These are phyloP conservation scores for Cryptomyrus ogoouensis DNA, from an alignment of 2,113 vertebrate genomes.

Conservation along the genomic window DNA sequence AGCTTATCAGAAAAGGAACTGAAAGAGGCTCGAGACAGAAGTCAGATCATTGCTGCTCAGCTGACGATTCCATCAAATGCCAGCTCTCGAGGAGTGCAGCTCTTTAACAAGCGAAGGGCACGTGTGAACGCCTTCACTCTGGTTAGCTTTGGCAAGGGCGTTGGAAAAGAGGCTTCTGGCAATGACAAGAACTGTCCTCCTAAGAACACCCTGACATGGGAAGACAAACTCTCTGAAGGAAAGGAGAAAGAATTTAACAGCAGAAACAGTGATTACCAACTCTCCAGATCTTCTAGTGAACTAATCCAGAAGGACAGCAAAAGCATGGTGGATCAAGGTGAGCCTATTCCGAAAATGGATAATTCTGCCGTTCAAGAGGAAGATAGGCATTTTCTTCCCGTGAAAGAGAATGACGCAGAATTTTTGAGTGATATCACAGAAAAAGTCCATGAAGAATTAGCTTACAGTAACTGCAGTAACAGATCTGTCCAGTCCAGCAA, in stretches of 20 bases:
- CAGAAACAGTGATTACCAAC: constrained; percentile 40
- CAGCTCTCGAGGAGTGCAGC: constrained; percentile 83
- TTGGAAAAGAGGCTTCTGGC: constrained; percentile 31
- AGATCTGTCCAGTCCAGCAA: constrained; percentile 31
- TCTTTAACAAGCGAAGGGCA: constrained; percentile 84
- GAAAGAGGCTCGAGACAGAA: constrained; percentile 78
- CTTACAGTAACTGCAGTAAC: constrained; percentile 31
- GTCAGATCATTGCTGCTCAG: constrained; percentile 84
- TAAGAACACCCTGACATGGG: constrained; percentile 52
- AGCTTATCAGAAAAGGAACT: constrained; percentile 86
- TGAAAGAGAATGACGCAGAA: constrained; percentile 54
- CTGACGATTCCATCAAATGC: constrained; percentile 75
- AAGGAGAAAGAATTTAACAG: constrained; percentile 34
- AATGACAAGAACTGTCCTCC: constrained; percentile 40
- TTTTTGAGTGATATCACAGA: constrained; percentile 7
- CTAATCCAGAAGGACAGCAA: constrained; percentile 20
- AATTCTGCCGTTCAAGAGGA: constrained; percentile 34
- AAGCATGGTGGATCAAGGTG: constrained; percentile 65
- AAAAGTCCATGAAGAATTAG: constrained; percentile 38
- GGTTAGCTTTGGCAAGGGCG: constrained; percentile 52
- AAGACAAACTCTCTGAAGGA: constrained; percentile 53
- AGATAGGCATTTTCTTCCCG: constrained; percentile 64
- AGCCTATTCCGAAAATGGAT: constrained; percentile 42
- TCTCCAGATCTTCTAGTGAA: constrained; percentile 30
- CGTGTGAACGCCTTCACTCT: constrained; percentile 77